Evolutionary conservation across 2,888 invertebrate genomes (phyloP).

Genomic region (Lasioglossum pauxillum): DNA sequence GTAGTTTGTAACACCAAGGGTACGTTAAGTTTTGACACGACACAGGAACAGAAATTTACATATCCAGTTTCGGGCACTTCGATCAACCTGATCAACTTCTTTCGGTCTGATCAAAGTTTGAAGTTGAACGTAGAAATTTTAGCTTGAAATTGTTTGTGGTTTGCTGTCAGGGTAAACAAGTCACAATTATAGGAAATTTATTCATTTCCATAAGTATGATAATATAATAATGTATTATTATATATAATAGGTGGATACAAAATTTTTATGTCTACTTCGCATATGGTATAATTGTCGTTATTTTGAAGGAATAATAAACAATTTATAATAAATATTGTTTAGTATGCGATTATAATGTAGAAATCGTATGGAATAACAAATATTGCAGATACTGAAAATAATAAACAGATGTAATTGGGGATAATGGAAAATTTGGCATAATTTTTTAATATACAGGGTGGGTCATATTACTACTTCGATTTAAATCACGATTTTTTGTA

Average conservation of each 20-base stretch:
- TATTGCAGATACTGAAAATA: neutral
- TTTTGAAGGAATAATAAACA: neutral
- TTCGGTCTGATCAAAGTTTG: constrained; percentile 12
- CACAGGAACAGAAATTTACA: constrained; percentile 40
- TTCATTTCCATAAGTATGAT: neutral
- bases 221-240: constrained; percentile 6
- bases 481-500: no score
- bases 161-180: neutral
- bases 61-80: constrained; percentile 42
- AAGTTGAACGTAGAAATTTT: neutral
- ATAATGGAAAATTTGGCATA: no score
- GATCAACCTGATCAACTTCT: constrained; percentile 40
- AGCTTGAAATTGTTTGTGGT: neutral
- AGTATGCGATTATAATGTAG: no score
- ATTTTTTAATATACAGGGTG: no score
- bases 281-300: no score
- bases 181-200: neutral
- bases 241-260: neutral
- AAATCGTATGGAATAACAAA: no score
- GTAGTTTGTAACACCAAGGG: constrained; percentile 13
- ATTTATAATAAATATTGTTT: neutral
- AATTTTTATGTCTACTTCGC: neutral
- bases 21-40: constrained; percentile 31
- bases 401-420: neutral
- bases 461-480: no score